Conservation (phyloP, 1,140 invertebrate genomes). For the Phocides pigmalion region DNA sequence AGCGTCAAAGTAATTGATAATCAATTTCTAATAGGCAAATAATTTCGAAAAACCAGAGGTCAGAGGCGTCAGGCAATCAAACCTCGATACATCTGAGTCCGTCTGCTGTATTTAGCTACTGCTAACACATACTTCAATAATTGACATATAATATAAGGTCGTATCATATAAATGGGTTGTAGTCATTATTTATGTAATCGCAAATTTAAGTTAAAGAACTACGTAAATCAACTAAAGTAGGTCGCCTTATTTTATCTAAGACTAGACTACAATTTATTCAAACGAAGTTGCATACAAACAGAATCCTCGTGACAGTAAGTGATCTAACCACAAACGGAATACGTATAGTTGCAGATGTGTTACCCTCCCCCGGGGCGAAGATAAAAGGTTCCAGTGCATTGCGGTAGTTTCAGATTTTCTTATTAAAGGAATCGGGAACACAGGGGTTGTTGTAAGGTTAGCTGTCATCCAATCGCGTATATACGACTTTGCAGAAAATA, state of each 20-base stretch:
- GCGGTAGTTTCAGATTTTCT: constrained; percentile 27
- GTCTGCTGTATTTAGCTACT: no score
- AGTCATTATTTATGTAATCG: background rate
- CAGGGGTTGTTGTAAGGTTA: constrained; percentile 2
- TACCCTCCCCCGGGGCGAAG: constrained; percentile 8
- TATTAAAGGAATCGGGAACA: constrained; percentile 16
- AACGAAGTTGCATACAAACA: constrained; percentile 26
- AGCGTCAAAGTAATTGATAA: no score
- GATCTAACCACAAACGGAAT: constrained; percentile 23
- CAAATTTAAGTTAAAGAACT: background rate
- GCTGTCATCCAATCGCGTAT: background rate
- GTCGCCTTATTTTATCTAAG: background rate
- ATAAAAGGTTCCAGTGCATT: constrained; percentile 28
- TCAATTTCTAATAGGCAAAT: no score
- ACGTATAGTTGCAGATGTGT: constrained; percentile 20
- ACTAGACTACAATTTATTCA: constrained; percentile 11
- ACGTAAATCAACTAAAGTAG: background rate
- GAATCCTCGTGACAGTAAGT: constrained; percentile 24
- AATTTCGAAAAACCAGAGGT: no score
- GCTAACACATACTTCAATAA: no score
- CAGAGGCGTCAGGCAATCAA: no score
- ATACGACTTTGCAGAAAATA: background rate
- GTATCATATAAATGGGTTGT: background rate
- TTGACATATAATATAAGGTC: no score
- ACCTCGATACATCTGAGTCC: no score